Evolutionary conservation across 1,140 invertebrate species (phyloP).

Genomic region (Tachypleus tridentatus): DNA sequence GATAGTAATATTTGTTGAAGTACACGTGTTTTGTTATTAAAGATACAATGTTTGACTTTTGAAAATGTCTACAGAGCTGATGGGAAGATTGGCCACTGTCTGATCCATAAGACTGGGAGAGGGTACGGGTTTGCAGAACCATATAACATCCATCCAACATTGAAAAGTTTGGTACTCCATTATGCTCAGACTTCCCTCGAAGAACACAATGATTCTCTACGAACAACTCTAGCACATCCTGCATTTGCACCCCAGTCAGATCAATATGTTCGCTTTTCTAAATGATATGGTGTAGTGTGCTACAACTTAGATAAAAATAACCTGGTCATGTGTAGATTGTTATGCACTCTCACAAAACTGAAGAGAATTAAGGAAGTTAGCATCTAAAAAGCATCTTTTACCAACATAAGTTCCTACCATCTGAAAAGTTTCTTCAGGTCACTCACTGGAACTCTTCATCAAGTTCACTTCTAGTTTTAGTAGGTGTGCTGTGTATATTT

Average conservation of each 20-base stretch:
- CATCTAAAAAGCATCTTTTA: too few species aligned
- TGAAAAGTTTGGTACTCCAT: conserved; percentile 77
- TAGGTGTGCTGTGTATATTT: too few species aligned
- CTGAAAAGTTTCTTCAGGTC: too few species aligned
- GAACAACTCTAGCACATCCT: conserved; percentile 64
- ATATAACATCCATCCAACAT: conserved; percentile 72
- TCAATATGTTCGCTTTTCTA: conserved; percentile 7
- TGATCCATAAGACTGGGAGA: conserved; percentile 71
- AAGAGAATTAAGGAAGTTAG: too few species aligned
- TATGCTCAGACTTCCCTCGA: conserved; percentile 85
- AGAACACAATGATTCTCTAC: conserved; percentile 84
- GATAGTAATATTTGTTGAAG: too few species aligned
- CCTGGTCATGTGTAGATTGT: too few species aligned
- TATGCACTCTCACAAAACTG: too few species aligned
- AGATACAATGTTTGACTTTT: not conserved
- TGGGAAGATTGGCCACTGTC: conserved; percentile 77
- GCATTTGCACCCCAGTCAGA: conserved; percentile 35
- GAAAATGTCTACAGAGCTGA: conserved; percentile 42
- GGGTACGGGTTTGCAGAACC: conserved; percentile 89
- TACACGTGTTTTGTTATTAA: not conserved
- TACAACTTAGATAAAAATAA: too few species aligned
- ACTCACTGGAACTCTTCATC: too few species aligned
- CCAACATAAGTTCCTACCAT: too few species aligned
- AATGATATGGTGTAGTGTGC: too few species aligned
- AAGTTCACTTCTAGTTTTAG: too few species aligned